phyloP scores from a whole-genome alignment of 2,888 invertebrate species.

The Urechis unicinctus region DNA sequence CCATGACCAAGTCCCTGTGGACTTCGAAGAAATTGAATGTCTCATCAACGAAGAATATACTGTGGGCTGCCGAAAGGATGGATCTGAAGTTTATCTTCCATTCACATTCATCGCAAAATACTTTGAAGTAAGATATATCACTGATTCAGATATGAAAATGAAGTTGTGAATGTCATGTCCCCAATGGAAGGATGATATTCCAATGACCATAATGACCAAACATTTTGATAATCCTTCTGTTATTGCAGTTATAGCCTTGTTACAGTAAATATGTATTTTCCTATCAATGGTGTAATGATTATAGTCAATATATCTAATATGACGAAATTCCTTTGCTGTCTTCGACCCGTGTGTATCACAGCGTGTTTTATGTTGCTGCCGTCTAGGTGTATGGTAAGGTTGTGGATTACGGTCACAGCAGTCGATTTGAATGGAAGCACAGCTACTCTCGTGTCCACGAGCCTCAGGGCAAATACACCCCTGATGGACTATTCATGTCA shows the following conservation, averaged over 20 bases:
- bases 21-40: conserved; percentile 55
- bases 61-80: conserved; percentile 70
- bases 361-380: conserved; percentile 22
- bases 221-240: too few relatives aligned
- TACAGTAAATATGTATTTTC: too few relatives aligned
- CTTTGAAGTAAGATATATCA: conserved; percentile 90
- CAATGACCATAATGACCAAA: too few relatives aligned
- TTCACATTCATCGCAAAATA: conserved; percentile 91
- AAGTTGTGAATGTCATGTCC: too few relatives aligned
- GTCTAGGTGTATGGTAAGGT: conserved; percentile 76
- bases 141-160: too few relatives aligned
- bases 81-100: conserved; percentile 83
- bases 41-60: conserved; percentile 81
- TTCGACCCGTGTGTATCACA: too few relatives aligned
- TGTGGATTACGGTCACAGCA: conserved; percentile 57
- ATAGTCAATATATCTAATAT: too few relatives aligned
- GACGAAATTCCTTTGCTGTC: too few relatives aligned
- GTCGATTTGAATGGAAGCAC: conserved; percentile 86
- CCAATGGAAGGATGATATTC: too few relatives aligned
- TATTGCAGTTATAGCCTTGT: too few relatives aligned
- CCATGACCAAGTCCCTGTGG: conserved; percentile 5
- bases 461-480: conserved; percentile 81
- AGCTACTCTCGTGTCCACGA: conserved; percentile 86
- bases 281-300: too few relatives aligned
- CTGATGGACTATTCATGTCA: conserved; percentile 86